Evolutionary conservation across 2,797 vertebrate species (phyloP), one percentile per base, ranked within the genome.

Genomic region (Pelodytes ibericus): DNA sequence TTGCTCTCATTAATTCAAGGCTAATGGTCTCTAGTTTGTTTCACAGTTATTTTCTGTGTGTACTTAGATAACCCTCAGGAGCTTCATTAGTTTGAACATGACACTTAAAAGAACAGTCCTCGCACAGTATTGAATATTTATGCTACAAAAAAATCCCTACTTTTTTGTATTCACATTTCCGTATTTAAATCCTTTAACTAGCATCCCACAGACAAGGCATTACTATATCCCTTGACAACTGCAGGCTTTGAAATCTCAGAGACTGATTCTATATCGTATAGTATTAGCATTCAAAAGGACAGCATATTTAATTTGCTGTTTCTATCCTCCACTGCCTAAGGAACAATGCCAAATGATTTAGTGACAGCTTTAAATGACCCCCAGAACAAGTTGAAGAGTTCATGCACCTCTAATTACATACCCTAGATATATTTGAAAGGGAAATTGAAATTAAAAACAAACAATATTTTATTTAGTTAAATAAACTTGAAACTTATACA

Each of bases 121-220:
- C 20, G 65, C 33, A 31, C 31, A 11, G 49, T 22, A 15, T 61
- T 77, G 75, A 77, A 77, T 77, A 77, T 77, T 77, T 71, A 77
- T 77, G 33, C 67, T 57, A 77, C 29, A 77, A 72, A 72, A 77
- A 33, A n/a, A n/a, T n/a, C n/a, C 68, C 44, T 22, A 36, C 27
- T 16, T 26, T 60, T 72, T 66, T n/a, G 64, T 65, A 71, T 77
- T 44, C 53, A 71, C 59, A 77, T 77, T 77, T 77, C 39, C 18
- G 7, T 65, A 72, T 59, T 66, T 71, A 77, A 77, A 77, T 77
- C 68, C 75, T 53, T 72, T 77, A 72, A 77, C 68, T 77, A 72
- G 61, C 69, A 77, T 71, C 68, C 75, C 22, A 58, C 67, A 71
- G 71, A 58, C 39, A 16, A 77, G 33, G 61, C 74, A 59, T 71